These are phyloP conservation scores for Arbacia lixula DNA, from an alignment of 53 echinoderm and acorn worm species.

Conservation along the genomic window DNA sequence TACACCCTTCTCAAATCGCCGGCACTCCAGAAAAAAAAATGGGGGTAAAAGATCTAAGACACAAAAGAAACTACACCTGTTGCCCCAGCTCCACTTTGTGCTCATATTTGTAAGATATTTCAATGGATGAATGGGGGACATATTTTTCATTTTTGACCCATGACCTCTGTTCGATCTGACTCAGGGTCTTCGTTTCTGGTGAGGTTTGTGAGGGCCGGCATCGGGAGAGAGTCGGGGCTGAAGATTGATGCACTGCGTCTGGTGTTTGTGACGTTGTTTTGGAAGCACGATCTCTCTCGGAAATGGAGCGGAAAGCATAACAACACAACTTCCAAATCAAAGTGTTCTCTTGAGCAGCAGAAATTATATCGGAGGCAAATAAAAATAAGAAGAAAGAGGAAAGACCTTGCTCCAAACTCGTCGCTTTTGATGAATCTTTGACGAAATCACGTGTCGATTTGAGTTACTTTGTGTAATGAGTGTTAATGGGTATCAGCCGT, in stretches of 20 bases:
- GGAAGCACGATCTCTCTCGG: conserved; percentile 39
- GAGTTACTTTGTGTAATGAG: no score
- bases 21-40: neutral
- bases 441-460: no score
- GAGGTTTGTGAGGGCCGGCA: neutral
- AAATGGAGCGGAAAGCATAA: no score
- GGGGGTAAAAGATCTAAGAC: no score
- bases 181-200: conserved; percentile 32
- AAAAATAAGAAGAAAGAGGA: no score
- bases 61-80: no score
- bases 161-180: conserved; percentile 1
- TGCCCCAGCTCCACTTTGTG: neutral
- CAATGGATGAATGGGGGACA: conserved; percentile 23
- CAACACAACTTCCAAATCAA: no score
- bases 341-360: no score
- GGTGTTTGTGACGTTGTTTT: conserved; percentile 49
- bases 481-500: no score
- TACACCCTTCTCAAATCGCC: neutral
- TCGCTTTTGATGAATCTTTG: no score
- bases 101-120: conserved; percentile 32
- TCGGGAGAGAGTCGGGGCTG: neutral
- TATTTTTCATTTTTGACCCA: conserved; percentile 2
- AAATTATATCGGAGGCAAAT: no score
- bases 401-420: no score
- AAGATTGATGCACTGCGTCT: conserved; percentile 39